Percentiles rank a stretch among this genome's conserved stretches.
These are phyloP conservation scores for Mechanitis messenoides DNA, from an alignment of 2,888 invertebrate genomes.

Conservation along the genomic window DNA sequence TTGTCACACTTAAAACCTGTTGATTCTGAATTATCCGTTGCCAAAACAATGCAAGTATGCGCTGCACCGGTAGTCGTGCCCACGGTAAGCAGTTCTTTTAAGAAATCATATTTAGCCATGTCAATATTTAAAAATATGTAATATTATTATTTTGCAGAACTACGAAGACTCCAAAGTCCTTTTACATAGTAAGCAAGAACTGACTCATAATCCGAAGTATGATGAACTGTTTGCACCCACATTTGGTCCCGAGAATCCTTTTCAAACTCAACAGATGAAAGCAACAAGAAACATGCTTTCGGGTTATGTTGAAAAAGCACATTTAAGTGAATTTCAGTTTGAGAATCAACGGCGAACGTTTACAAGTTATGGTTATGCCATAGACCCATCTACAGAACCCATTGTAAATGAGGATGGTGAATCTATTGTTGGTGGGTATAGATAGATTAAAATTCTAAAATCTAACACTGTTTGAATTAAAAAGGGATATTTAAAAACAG, in stretches of 20 bases:
- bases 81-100: slow-evolving; percentile 70
- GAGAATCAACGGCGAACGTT: slow-evolving; percentile 97
- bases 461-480: too few relatives aligned
- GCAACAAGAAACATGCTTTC: slow-evolving; percentile 93
- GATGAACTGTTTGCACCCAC: slow-evolving; percentile 96
- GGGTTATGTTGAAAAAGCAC: slow-evolving; percentile 96
- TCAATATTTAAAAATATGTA: background rate
- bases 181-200: slow-evolving; percentile 89
- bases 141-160: slow-evolving; percentile 71
- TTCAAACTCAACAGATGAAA: slow-evolving; percentile 91
- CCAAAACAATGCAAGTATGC: slow-evolving; percentile 82
- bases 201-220: slow-evolving; percentile 93
- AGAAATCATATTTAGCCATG: background rate
- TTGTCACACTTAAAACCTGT: slow-evolving; percentile 76
- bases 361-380: slow-evolving; percentile 94
- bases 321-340: slow-evolving; percentile 97
- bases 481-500: too few relatives aligned
- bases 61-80: slow-evolving; percentile 91
- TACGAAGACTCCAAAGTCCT: slow-evolving; percentile 82
- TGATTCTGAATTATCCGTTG: slow-evolving; percentile 76
- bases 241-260: slow-evolving; percentile 95
- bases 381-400: slow-evolving; percentile 90
- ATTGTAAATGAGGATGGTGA: slow-evolving; percentile 58
- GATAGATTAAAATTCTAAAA: background rate
- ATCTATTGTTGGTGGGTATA: slow-evolving; percentile 66